A percentile compares a stretch with the other conserved stretches of the same genome.
phyloP scores from a whole-genome alignment of 2,888 invertebrate species.

The Torymus texanus region DNA sequence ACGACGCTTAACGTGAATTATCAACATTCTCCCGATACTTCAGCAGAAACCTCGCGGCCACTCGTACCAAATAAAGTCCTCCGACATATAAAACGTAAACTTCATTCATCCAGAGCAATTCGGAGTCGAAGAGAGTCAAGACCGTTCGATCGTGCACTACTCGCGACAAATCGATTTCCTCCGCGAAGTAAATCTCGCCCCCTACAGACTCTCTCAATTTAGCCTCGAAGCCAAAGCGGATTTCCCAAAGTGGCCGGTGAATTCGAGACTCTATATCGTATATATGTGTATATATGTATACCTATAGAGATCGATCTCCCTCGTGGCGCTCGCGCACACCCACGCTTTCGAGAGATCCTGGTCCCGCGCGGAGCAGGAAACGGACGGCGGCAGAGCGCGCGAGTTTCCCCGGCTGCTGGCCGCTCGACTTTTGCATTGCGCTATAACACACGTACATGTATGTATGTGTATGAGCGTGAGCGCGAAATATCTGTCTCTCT shows the following conservation, averaged over 20 bases:
- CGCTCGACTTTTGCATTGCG: conserved; percentile 40
- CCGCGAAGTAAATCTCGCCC: conserved; percentile 4
- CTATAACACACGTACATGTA: conserved; percentile 30
- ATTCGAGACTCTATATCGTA: not conserved
- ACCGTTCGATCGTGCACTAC: not conserved
- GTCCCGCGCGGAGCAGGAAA: conserved; percentile 24
- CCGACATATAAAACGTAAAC: too few species aligned
- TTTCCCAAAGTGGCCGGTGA: conserved; percentile 28
- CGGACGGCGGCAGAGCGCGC: conserved; percentile 1
- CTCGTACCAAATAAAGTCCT: too few species aligned
- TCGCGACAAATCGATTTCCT: not conserved
- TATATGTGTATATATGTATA: too few species aligned
- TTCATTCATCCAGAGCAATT: too few species aligned
- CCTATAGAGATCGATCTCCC: not conserved
- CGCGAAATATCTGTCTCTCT: conserved; percentile 2
- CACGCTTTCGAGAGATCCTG: not conserved
- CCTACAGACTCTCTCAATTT: too few species aligned
- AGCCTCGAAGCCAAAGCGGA: conserved; percentile 13
- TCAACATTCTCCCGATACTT: too few species aligned
- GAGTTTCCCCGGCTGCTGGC: conserved; percentile 23
- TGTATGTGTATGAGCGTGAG: not conserved
- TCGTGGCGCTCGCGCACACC: not conserved
- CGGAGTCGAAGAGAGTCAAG: too few species aligned
- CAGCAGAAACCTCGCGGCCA: too few species aligned
- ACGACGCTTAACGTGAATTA: too few species aligned